Conservation (phyloP, 2,113 vertebrate species). For the Ceratotherium simum region DNA sequence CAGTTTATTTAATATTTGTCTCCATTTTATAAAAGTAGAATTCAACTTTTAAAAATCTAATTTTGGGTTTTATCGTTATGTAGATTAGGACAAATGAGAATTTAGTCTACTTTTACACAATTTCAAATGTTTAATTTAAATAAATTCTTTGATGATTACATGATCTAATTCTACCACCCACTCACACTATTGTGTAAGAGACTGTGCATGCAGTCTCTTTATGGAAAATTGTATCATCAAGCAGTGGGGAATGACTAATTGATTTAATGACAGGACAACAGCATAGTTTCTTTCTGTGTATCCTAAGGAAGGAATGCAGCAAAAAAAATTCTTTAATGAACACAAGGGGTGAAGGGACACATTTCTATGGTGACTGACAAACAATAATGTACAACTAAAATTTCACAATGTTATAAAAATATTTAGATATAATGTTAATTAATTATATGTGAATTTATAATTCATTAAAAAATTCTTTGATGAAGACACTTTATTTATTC, state of each 20-base stretch:
- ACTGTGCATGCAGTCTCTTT: not conserved
- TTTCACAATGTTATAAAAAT: too few relatives aligned
- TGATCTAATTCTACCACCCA: conserved; percentile 34
- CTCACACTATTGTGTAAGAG: conserved; percentile 31
- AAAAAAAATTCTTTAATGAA: not conserved
- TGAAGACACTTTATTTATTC: not conserved
- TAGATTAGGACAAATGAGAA: not conserved
- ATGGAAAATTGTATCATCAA: conserved; percentile 51
- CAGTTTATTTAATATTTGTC: not conserved
- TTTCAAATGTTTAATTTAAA: conserved; percentile 53
- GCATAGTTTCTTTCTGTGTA: not conserved
- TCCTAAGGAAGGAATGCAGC: not conserved
- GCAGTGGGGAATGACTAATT: not conserved
- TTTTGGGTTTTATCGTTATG: not conserved
- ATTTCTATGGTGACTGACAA: too few relatives aligned
- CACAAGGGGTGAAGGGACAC: too few relatives aligned
- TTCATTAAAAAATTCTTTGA: not conserved
- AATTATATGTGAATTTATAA: too few relatives aligned
- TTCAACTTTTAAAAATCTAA: not conserved
- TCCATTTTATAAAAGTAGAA: conserved; percentile 11
- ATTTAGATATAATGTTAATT: too few relatives aligned
- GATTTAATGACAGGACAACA: not conserved
- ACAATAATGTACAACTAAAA: too few relatives aligned
- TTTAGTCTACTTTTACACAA: not conserved
- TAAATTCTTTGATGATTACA: not conserved